Percentiles rank a stretch among this genome's conserved stretches.
Conservation (phyloP, 2,113 vertebrate species). For the Marmota monax region DNA sequence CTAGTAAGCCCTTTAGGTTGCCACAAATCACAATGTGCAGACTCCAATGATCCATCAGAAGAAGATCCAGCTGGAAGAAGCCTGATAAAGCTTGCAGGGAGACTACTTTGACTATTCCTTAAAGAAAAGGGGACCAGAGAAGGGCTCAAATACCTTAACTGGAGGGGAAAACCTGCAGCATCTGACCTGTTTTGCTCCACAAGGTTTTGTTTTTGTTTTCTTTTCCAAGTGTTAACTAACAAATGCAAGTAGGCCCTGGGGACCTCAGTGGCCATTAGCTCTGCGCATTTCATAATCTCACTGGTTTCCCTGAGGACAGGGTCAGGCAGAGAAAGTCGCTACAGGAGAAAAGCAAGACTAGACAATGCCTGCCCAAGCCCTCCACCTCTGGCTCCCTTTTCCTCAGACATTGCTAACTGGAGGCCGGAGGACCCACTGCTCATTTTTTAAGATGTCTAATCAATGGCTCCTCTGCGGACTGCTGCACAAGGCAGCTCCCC, state of each 20-base stretch:
- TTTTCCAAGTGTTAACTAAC: constrained; percentile 8
- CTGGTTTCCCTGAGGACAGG: not conserved
- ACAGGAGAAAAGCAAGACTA: not conserved
- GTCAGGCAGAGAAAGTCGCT: not conserved
- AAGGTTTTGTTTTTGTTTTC: not conserved
- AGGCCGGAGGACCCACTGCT: not conserved
- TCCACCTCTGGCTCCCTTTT: not conserved
- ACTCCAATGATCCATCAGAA: not conserved
- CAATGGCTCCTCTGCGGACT: not conserved
- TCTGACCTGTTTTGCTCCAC: not conserved
- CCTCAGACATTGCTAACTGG: not conserved
- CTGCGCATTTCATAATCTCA: not conserved
- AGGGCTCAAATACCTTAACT: not conserved
- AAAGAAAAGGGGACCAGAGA: not conserved
- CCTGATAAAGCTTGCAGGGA: not conserved
- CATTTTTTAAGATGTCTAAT: constrained; percentile 42
- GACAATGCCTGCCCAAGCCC: not conserved
- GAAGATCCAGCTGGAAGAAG: not conserved
- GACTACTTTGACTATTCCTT: not conserved
- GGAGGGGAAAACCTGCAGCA: not conserved
- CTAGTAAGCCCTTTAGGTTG: not conserved
- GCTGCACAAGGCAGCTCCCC: not conserved
- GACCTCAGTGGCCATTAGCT: not conserved
- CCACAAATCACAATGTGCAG: not conserved
- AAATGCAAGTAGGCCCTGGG: not conserved